Percentiles rank a stretch among this genome's conserved stretches.
These are phyloP conservation scores for Limosa lapponica DNA, from an alignment of 2,797 vertebrate genomes.

Conservation along the genomic window DNA sequence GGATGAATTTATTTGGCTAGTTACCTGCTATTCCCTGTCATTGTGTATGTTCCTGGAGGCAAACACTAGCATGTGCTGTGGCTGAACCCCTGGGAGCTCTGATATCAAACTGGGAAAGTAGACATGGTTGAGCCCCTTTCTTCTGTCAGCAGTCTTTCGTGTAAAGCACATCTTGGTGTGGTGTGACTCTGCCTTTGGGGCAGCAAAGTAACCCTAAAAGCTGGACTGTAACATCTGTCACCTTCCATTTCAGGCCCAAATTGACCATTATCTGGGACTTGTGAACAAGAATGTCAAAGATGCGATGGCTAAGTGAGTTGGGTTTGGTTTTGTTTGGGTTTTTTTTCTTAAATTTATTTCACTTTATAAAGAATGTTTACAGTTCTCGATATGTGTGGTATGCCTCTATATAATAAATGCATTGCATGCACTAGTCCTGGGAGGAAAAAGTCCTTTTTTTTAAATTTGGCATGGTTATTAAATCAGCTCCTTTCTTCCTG, in stretches of 20 bases:
- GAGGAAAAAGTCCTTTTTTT: neutral
- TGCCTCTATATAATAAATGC: too few species aligned
- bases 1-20: neutral
- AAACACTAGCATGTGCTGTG: accelerated
- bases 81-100: neutral
- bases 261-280: constrained; percentile 90
- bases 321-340: neutral
- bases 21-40: accelerated
- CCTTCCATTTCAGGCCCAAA: constrained; percentile 82
- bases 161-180: accelerated
- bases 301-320: constrained; percentile 89
- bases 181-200: neutral
- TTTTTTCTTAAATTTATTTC: neutral
- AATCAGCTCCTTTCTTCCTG: neutral
- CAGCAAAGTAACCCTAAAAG: neutral
- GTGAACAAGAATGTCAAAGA: constrained; percentile 91
- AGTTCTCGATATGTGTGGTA: neutral
- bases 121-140: accelerated
- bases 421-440: neutral
- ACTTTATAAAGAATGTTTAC: neutral
- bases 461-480: neutral
- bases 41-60: accelerated
- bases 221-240: neutral
- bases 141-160: accelerated
- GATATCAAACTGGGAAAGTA: neutral